Base-by-base conservation (phyloP, 92 coral and sea anemone species). In the Umimayanthus kanabou region DNA sequence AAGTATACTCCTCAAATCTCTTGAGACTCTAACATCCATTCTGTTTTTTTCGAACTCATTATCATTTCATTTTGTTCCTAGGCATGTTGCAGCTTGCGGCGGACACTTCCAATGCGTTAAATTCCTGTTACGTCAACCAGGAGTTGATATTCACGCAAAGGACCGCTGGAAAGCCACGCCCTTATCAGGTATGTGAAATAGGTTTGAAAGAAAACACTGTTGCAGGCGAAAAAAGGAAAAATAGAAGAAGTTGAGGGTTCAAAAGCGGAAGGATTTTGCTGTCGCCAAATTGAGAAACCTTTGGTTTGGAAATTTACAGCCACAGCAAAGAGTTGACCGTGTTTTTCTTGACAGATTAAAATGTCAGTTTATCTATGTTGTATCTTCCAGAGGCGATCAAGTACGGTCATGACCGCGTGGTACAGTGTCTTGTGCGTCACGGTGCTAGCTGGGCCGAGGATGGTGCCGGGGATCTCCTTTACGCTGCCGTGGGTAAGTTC, bases 161-260 rank as follows among this genome's bases (percentile, higher is more conserved):
- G 99, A 96, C 92, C 93, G 98, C 91, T 96, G 98, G 93, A 90
- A 93, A 80, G 89, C 93, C 9, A 90, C 98, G 22, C 93, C 98
- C 25, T 88, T 96, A 14, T 90, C 94, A 45, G 97, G 97, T 94
- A 22, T 77, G 87, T 65, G 64, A 25, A 15, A 40, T 5, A 26
- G 14, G 76, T 43, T 13, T 43, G 23, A 55, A 57, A 43, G 83
- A 42, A 57, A 49, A 30, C 40, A 22, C 37, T 33, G 53, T 6
- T 57, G 23, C 23, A 15, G 69, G 69, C 7, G 4, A 61, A 18
- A 6, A 61, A 61, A 61, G 69, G 6, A 18, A 18, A 0, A 20
- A 5, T 2, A 61, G 69, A 61, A 61, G 7, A 61, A 61, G 3
- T 22, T 20, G 58, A 53, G 2, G 20, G 58, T 13, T 13, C 16